A percentile compares a stretch with the other conserved stretches of the same genome.
Evolutionary conservation across 2,888 invertebrate species (phyloP).

Genomic region (Tipula confusa): DNA sequence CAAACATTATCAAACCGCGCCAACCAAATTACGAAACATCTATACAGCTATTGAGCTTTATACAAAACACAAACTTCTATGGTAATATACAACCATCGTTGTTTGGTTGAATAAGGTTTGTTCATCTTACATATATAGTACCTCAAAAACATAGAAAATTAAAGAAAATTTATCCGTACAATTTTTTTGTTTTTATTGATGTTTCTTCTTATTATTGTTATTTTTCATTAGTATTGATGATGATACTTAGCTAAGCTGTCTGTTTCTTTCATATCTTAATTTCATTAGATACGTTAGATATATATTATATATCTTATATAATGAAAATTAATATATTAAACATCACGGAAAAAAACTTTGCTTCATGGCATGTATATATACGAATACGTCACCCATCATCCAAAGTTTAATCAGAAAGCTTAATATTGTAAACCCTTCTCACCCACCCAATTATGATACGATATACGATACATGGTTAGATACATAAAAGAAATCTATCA

Average conservation of each 20-base stretch:
- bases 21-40: neutral
- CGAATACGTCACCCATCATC: no score
- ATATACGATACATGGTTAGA: neutral
- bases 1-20: neutral
- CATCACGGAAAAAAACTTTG: neutral
- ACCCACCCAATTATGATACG: neutral
- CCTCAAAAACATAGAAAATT: neutral
- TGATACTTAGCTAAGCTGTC: slow-evolving; percentile 20
- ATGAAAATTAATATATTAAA: slow-evolving; percentile 12
- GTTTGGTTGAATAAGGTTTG: neutral
- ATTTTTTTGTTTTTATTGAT: neutral
- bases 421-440: neutral
- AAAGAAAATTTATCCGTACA: neutral
- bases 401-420: neutral
- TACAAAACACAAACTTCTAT: neutral
- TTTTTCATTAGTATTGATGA: slow-evolving; percentile 25
- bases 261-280: neutral
- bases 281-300: neutral
- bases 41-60: no score
- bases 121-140: neutral
- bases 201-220: no score
- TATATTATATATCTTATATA: neutral
- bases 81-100: neutral
- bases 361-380: neutral
- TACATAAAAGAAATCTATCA: neutral